phyloP scores from a whole-genome alignment of 2,113 vertebrate species.

The Oenanthe melanoleuca region DNA sequence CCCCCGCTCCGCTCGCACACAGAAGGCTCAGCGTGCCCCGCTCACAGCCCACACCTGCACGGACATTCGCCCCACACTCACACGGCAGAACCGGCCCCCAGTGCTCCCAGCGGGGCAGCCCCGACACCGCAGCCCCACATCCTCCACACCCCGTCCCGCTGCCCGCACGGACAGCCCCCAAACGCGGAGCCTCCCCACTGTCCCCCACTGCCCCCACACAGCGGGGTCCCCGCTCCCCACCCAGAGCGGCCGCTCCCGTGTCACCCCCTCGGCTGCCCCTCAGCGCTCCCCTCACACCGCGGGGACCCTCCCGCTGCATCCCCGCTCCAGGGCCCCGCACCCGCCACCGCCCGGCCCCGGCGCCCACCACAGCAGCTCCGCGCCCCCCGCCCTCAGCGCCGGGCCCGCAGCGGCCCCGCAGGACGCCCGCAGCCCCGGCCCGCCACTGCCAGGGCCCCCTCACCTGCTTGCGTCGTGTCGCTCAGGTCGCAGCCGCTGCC shows the following conservation, averaged over 20 bases:
- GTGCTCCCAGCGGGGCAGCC: not conserved
- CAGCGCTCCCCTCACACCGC: not conserved
- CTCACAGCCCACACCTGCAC: not conserved
- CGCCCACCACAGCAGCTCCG: not conserved
- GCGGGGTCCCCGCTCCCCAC: not conserved
- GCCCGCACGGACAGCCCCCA: not conserved
- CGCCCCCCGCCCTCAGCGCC: not conserved
- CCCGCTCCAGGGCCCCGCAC: not conserved
- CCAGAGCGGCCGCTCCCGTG: not conserved
- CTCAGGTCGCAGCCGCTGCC: constrained; percentile 89
- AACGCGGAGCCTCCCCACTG: not conserved
- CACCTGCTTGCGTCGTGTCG: constrained; percentile 96
- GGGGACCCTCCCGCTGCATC: not conserved
- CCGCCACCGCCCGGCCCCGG: not conserved
- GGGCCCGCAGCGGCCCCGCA: not conserved
- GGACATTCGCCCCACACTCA: not conserved
- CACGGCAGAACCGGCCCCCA: not conserved
- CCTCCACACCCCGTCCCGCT: not conserved
- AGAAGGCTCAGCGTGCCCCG: not conserved
- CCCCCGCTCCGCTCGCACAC: not conserved
- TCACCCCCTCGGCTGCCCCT: not conserved
- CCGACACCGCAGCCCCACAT: not conserved
- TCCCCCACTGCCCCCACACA: not conserved
- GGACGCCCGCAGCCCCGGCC: not conserved
- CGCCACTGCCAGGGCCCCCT: not conserved